phyloP scores from a whole-genome alignment of 2,888 invertebrate species.

The Mythimna albipuncta region DNA sequence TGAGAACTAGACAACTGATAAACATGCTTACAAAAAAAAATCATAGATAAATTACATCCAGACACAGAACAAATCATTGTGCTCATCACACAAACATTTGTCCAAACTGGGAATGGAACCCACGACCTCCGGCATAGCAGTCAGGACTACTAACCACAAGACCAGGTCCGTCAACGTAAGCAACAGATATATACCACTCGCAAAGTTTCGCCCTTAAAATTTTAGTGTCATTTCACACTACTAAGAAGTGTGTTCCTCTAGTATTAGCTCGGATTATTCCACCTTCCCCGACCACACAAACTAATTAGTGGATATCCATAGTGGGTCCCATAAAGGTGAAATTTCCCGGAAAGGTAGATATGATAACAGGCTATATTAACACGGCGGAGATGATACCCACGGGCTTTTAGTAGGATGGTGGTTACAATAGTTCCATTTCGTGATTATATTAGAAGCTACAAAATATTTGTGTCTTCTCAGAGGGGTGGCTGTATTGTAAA shows the following conservation, averaged over 20 bases:
- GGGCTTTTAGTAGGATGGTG: conserved; percentile 32
- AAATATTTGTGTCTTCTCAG: no score
- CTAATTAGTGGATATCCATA: conserved; percentile 25
- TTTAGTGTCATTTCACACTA: not conserved
- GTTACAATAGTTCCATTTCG: conserved; percentile 12
- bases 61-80: no score
- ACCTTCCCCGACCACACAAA: conserved; percentile 20
- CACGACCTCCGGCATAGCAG: no score
- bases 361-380: conserved; percentile 43
- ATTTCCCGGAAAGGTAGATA: conserved; percentile 59
- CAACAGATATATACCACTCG: no score
- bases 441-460: conserved; percentile 24
- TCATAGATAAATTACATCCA: no score
- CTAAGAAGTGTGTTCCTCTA: not conserved
- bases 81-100: no score
- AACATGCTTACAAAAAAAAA: no score
- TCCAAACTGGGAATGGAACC: no score
- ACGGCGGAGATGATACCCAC: conserved; percentile 32
- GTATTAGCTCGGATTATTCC: conserved; percentile 12
- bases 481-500: not conserved
- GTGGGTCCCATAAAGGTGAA: conserved; percentile 26
- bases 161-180: no score
- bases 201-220: no score
- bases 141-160: no score
- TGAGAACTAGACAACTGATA: no score